Evolutionary conservation across 1,140 invertebrate genomes (phyloP), one percentile per base, ranked within the genome.

Genomic region (Ctenoplectra terminalis): DNA sequence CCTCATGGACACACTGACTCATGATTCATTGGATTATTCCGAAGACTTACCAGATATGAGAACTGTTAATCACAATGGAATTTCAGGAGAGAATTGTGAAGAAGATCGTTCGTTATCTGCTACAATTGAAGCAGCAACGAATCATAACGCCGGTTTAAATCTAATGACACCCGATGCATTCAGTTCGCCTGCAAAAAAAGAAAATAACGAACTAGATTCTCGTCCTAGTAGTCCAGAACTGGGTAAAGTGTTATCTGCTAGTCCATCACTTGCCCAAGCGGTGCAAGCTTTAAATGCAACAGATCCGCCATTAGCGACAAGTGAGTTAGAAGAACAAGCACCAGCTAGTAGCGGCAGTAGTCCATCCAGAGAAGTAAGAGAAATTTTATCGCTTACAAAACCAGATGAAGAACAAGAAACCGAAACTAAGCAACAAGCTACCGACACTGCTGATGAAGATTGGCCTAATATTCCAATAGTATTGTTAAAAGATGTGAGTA

Each of bases 161-260:
- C 94, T 98, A 2, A 97, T 99, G 95, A 98, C 97, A 2, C 98
- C 98, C 0, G 97, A 98, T 91, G 97, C 97, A 9, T 99, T 98
- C 88, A 97, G 95, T 93, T 97, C 94, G 56, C 94, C 95, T 3
- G 94, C 94, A 15, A 94, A 94, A 78, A 94, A 94, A 78, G 94
- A 94, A 9, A 90, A 74, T 71, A 90, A 86, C 23, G 82, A 87
- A 63, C 34, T 90, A 13, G 91, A 91, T 17, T 93, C 92, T 31
- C 90, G 78, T 61, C 82, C 89, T 2, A 90, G 77, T 52, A 93
- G 91, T 84, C 89, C 93, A 2, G 92, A 93, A 73, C 78, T 93
- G 2, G 90, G 84, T 7, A 90, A 90, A 70, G 89, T 92, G 9
- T 54, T 92, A 48, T 90, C 92, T 26, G 83, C 87, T 9, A 93